Base-by-base conservation (phyloP, 2,113 vertebrate species). In the Ageneiosus marmoratus region DNA sequence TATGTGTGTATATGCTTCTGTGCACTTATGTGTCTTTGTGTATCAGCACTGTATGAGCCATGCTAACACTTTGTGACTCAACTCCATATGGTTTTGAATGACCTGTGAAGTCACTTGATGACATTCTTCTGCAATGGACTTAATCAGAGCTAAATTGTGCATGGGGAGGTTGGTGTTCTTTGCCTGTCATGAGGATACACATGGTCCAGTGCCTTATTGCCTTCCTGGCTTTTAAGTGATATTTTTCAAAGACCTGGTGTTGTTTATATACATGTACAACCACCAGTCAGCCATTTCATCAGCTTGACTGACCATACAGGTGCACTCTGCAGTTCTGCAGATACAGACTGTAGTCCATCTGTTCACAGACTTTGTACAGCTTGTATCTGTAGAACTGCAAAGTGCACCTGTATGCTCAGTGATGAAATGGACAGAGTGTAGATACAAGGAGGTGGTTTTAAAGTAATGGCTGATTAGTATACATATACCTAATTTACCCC, bases 61-160 rank as follows among this genome's bases (percentile, higher is more conserved):
- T 41, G 2, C 27, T 34, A 65, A 34, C n/a, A 34, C 60, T 51
- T 67, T 50, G 60, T 80, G 78, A 67, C 11, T 79, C 46, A 79
- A 27, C 11, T 12, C 46, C 29, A 48, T 51, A 80, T 67, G 29
- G 78, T 44, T 69, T 80, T 53, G 69, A 80, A 9, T 50, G 58
- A 62, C 77, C 56, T 46, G 41, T 48, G 22, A 79, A 63, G 13
- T 29, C 44, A 79, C 63, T 79, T 32, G 18, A 60, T 29, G 44
- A 20, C n/a, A 62, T 78, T 78, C 77, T 27, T 24, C 10, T 44
- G 18, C 46, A 79, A 1, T 65, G 13, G 16, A 60, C 55, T 60
- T 78, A 37, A 76, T 22, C 53, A 60, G 55, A 24, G 24, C 29
- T 56, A 37, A 75, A 18, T 75, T 76, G 6, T 6, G 11, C 53